These are phyloP conservation scores for Nemopilema nomurai DNA, from an alignment of 30 jellyfish, hydroid and myxozoan genomes.

Conservation along the genomic window DNA sequence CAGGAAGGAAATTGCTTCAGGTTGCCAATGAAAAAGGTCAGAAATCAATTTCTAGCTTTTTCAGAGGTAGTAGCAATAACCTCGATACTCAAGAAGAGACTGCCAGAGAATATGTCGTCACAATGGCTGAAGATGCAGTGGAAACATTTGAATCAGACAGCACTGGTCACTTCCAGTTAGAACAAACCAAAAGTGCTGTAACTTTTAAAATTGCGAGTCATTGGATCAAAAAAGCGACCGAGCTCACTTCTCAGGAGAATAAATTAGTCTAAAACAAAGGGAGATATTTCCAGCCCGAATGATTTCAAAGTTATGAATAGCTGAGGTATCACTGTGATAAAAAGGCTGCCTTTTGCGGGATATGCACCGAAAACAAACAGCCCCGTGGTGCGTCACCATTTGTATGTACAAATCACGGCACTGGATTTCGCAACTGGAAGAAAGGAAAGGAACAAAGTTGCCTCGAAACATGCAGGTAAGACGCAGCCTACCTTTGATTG, in stretches of 20 bases:
- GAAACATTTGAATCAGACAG: slow-evolving; percentile 41
- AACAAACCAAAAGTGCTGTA: slow-evolving; percentile 42
- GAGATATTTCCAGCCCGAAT: no score
- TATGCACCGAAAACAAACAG: slow-evolving; percentile 37
- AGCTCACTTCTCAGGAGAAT: no score
- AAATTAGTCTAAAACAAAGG: no score
- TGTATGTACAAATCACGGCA: slow-evolving; percentile 30
- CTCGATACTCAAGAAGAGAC: neutral
- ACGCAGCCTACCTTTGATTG: slow-evolving; percentile 28
- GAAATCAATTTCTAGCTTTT: slow-evolving; percentile 31
- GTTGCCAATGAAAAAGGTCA: slow-evolving; percentile 36
- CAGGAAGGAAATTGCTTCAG: slow-evolving; percentile 21
- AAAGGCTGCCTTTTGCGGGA: slow-evolving; percentile 57
- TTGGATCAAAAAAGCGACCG: slow-evolving; percentile 40
- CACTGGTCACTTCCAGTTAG: slow-evolving; percentile 33
- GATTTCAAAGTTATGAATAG: slow-evolving; percentile 34
- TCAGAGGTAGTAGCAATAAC: slow-evolving; percentile 19
- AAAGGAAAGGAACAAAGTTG: slow-evolving; percentile 43
- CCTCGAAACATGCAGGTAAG: slow-evolving; percentile 38
- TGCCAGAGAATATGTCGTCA: slow-evolving; percentile 38
- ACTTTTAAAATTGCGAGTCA: slow-evolving; percentile 25
- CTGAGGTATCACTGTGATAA: slow-evolving; percentile 46
- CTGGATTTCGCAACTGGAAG: slow-evolving; percentile 61
- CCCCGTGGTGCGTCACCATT: slow-evolving; percentile 39
- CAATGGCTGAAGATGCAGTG: slow-evolving; percentile 28